phyloP scores from a whole-genome alignment of 1,140 invertebrate species.

The Aphelinus atriplicis region DNA sequence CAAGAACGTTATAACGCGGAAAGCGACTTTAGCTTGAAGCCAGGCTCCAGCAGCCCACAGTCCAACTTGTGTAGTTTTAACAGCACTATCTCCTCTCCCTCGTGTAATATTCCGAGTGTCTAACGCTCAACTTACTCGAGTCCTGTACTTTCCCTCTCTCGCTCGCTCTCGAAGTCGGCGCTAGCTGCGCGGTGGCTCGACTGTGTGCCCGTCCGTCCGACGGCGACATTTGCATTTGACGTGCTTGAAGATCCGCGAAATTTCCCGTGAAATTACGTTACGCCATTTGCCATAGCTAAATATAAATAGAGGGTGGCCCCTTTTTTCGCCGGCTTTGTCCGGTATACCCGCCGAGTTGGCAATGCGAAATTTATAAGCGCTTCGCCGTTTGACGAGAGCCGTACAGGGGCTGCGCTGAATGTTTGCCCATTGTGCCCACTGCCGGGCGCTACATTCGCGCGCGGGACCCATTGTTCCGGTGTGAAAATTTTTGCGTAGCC shows the following conservation, averaged over 20 bases:
- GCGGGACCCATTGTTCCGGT: too few species aligned
- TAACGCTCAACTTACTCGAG: background rate
- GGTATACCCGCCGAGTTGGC: too few species aligned
- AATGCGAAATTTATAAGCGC: too few species aligned
- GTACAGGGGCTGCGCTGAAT: too few species aligned
- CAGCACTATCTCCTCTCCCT: background rate
- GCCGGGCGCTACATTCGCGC: too few species aligned
- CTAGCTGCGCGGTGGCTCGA: too few species aligned
- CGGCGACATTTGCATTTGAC: constrained; percentile 37
- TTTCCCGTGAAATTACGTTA: constrained; percentile 37
- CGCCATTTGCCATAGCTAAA: background rate
- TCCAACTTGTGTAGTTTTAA: constrained; percentile 12
- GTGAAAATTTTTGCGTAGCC: too few species aligned
- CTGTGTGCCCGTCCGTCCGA: background rate
- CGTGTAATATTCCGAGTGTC: constrained; percentile 17
- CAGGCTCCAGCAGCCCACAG: background rate
- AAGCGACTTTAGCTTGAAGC: background rate
- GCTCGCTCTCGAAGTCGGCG: background rate
- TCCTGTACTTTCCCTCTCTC: background rate
- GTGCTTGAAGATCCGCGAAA: constrained; percentile 36
- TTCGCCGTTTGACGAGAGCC: too few species aligned
- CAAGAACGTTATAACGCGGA: background rate
- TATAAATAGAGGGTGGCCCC: too few species aligned
- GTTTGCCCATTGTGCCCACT: too few species aligned
- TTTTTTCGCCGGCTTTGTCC: too few species aligned